Base-by-base conservation (phyloP, 2,888 invertebrate species). In the Smittia aterrima region DNA sequence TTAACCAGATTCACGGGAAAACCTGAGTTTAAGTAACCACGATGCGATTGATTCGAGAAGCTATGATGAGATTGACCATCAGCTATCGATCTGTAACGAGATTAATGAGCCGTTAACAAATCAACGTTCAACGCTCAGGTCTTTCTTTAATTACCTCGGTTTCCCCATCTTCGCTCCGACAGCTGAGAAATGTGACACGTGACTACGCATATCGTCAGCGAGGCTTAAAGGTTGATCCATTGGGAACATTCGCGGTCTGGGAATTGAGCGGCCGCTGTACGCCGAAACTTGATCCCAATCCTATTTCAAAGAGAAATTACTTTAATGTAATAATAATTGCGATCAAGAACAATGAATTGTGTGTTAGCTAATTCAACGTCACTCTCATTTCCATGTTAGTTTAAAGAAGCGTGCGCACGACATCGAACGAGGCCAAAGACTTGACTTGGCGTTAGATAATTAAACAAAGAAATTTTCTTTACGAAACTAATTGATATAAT, bases 21-120 rank as follows among this genome's bases (percentile, higher is more conserved):
- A 75, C 89, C 89, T 77, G 87, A 86, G 75, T 85, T 85, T 78
- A 90, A 85, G 80, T 92, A 93, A 76, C 83, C 83, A 79, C 93
- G 88, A 78, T 89, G 90, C 62, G 93, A 92, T 79, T 89, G 87
- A 80, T 92, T 93, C 75, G 92, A 91, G 82, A 93, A 93, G 81
- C 93, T 93, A 81, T 94, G 92, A 81, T 94, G 93, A 74, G 93
- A 93, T 83, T 94, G 94, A 76, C 93, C 93, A 81, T 95, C 94
- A 76, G 93, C 93, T 78, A 93, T 87, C 76, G 93, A 92, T 79
- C 93, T 88, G 78, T 76, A 77, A 75, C 32, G 20, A n/a, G 53
- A 40, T 25, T 64, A 47, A 47, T 47, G 47, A 47, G 16, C 13
- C 47, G 16, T n/a, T 47, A 13, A 4, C 22, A 58, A 38, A 27